phyloP scores from a whole-genome alignment of 2,888 invertebrate species.

The Drosophila fungiperda region DNA sequence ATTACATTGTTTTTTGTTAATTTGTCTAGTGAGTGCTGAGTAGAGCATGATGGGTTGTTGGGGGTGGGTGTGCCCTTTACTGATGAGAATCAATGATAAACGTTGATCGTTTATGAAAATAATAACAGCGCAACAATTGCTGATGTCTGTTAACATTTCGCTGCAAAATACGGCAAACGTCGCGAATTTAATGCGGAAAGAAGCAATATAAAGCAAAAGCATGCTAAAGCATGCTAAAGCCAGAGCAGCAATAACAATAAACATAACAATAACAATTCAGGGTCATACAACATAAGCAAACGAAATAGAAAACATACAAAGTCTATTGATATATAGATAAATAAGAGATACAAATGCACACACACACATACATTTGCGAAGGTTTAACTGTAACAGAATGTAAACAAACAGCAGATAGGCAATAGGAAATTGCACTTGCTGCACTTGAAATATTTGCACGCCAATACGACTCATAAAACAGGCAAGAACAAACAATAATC shows the following conservation, averaged over 20 bases:
- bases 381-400: slow-evolving; percentile 42
- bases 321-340: slow-evolving; percentile 38
- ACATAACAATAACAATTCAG: slow-evolving; percentile 38
- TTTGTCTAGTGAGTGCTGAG: slow-evolving; percentile 14
- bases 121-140: slow-evolving; percentile 19
- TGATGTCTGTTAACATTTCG: slow-evolving; percentile 9
- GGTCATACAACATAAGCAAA: slow-evolving; percentile 52
- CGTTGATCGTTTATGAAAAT: slow-evolving; percentile 2
- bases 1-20: slow-evolving; percentile 3
- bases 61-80: not conserved
- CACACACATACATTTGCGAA: not conserved
- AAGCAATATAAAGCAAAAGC: slow-evolving; percentile 49
- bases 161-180: slow-evolving; percentile 36
- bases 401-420: slow-evolving; percentile 46
- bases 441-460: slow-evolving; percentile 61
- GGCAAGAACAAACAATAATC: slow-evolving; percentile 8
- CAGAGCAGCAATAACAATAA: slow-evolving; percentile 19
- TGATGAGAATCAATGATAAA: slow-evolving; percentile 16
- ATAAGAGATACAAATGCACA: not conserved
- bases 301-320: slow-evolving; percentile 69
- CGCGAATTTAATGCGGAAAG: slow-evolving; percentile 64
- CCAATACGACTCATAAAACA: slow-evolving; percentile 64
- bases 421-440: slow-evolving; percentile 56
- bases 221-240: slow-evolving; percentile 11
- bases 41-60: not conserved